Evolutionary conservation across 1,140 invertebrate species (phyloP), one percentile per base, ranked within the genome.

Genomic region (Anastrepha obliqua): DNA sequence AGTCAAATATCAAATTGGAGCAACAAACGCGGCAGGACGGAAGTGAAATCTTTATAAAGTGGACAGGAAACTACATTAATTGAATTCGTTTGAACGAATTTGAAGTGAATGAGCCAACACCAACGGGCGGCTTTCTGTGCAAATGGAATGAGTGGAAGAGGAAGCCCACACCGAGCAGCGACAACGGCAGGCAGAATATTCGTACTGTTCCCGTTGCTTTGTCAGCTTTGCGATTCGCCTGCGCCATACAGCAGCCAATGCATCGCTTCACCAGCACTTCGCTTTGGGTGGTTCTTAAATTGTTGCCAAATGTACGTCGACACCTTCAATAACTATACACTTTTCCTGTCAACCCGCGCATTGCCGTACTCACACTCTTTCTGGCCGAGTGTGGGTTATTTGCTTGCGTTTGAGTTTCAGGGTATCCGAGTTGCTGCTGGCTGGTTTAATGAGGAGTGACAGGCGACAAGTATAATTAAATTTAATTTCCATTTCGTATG

Each of bases 401-500:
- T 81, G 44, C 51, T 55, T 55, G 39, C 15, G 7, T 74, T 42
- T 55, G 51, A 55, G 74, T 58, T 58, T 17, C 47, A 58, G 74
- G 9, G 51, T 29, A 47, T 81, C 47, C 74, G 20, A 47, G 15
- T 81, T 42, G 74, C 74, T 55, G 74, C 51, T 29, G 13, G 47
- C 47, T 81, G 6, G 74, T 29, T 29, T 81, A 81, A 81, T 55
- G 74, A 81, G 74, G 74, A 81, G 74, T 81, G 74, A 81, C 74
- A 81, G 55, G 74, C 74, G 74, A 81, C 74, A 81, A 81, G 47
- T 81, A 81, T 81, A 81, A 81, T 81, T 81, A 81, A 81, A 81
- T 81, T 81, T 81, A 81, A 81, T 81, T 81, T 81, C n/a, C 44
- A 81, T 81, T 81, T 81, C 74, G 47, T 47, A 81, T 55, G 74